Conservation (phyloP, 2,888 invertebrate species). For the Onthophagus sagittarius region DNA sequence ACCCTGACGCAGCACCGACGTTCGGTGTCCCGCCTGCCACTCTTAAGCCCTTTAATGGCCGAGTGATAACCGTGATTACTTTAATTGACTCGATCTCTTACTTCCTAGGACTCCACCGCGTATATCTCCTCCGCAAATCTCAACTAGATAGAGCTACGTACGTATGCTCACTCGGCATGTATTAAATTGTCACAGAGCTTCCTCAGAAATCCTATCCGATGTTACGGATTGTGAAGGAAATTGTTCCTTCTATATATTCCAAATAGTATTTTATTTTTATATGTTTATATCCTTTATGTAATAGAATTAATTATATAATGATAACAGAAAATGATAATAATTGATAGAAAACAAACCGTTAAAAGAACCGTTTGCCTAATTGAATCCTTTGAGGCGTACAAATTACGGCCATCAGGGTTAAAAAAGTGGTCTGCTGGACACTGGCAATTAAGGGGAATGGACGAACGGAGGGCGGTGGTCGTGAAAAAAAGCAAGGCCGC, state of each 20-base stretch:
- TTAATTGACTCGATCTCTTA: conserved; percentile 67
- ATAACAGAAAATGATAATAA: not conserved
- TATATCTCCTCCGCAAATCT: not conserved
- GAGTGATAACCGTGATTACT: conserved; percentile 67
- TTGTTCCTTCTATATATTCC: not conserved
- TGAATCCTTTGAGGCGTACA: not conserved
- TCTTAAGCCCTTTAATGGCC: conserved; percentile 66
- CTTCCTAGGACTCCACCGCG: conserved; percentile 40
- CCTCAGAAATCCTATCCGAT: not conserved
- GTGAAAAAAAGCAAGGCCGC: not conserved
- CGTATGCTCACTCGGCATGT: not conserved
- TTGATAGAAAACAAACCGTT: not conserved
- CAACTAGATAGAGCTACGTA: not conserved
- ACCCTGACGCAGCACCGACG: conserved; percentile 38
- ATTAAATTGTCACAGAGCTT: not conserved
- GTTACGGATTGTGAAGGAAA: not conserved
- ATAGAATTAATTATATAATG: not conserved
- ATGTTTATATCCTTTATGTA: not conserved
- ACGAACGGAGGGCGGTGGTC: not conserved
- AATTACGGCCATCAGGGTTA: not conserved
- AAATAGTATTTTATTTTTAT: not conserved
- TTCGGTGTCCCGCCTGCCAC: conserved; percentile 44
- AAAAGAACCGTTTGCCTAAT: not conserved
- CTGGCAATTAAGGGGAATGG: not conserved
- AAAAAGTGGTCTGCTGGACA: not conserved